Base-by-base conservation (phyloP, 2,797 vertebrate species). In the Galago senegalensis region DNA sequence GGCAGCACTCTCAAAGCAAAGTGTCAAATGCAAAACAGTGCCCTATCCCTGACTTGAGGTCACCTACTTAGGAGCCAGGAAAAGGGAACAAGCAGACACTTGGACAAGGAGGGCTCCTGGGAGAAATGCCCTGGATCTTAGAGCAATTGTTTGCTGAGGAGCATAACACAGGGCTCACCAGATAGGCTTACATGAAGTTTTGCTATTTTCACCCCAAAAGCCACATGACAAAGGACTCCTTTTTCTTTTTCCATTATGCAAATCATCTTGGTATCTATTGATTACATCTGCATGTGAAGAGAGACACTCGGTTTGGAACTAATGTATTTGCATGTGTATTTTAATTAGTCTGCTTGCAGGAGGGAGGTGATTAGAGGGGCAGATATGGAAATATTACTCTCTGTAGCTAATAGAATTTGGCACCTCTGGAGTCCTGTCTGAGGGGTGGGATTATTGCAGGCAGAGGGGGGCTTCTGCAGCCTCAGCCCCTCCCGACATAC, bases 271-370 rank as follows among this genome's bases (percentile, higher is more conserved):
- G 83, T 40, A 29, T 31, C 95, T 95, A 81, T 80, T 91, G 97
- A 65, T 65, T 97, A 87, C 92, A 89, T 96, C 95, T 90, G 93
- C 97, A 94, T 76, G 9, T 73, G 20, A 95, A 97, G 89, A 81
- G 91, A 87, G 61, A 63, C n/a, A 4, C 76, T 31, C 12, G n/a
- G 91, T 58, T 95, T 73, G 5, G 89, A 93, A 85, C 89, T 69
- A 93, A 67, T 49, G 20, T 77, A 53, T 97, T 96, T 94, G 86
- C 43, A 31, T 31, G 5, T 56, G 81, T 90, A 80, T 88, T 88
- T 95, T 94, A 97, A 92, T 87, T 95, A 92, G 87, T 70, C 73
- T 0, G 0, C 77, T 89, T 88, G 92, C 77, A 40, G 46, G 40
- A 29, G 86, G 0, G 18, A 73, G 67, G 75, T 11, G 37, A 96